phyloP scores from a whole-genome alignment of 2,113 vertebrate genomes.

The Equus przewalskii region DNA sequence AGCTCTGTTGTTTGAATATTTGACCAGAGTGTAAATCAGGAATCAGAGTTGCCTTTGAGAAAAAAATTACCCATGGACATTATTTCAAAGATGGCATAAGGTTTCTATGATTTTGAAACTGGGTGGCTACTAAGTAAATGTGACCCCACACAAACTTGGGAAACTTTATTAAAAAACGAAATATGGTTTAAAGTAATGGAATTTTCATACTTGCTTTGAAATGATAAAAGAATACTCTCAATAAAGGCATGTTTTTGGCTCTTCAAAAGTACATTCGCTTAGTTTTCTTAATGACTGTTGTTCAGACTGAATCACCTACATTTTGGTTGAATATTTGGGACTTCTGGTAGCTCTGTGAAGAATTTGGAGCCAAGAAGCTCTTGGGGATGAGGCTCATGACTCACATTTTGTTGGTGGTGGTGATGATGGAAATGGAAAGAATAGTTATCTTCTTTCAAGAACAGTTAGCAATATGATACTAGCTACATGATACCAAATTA shows the following conservation, averaged over 20 bases:
- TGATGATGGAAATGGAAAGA: neutral
- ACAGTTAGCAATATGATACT: neutral
- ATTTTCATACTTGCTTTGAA: neutral
- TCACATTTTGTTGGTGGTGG: neutral
- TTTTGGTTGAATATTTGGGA: neutral
- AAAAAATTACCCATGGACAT: neutral
- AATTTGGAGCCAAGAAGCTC: neutral
- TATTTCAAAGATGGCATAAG: neutral
- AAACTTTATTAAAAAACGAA: constrained; percentile 2
- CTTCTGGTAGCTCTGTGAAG: neutral
- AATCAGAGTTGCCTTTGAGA: neutral
- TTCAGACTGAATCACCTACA: neutral
- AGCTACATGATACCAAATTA: neutral
- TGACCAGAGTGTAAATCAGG: neutral
- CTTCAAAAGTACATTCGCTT: neutral
- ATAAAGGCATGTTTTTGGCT: neutral
- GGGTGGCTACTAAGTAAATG: neutral
- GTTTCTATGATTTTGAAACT: constrained; percentile 1
- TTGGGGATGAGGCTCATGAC: neutral
- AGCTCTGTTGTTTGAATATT: neutral
- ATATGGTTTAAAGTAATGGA: neutral
- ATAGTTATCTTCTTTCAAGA: neutral
- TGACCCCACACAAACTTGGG: neutral
- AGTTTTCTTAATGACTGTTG: neutral
- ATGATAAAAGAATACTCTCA: neutral